Evolutionary conservation across 1,140 invertebrate genomes (phyloP), one percentile per base, ranked within the genome.

Genomic region (Teleopsis dalmanni): DNA sequence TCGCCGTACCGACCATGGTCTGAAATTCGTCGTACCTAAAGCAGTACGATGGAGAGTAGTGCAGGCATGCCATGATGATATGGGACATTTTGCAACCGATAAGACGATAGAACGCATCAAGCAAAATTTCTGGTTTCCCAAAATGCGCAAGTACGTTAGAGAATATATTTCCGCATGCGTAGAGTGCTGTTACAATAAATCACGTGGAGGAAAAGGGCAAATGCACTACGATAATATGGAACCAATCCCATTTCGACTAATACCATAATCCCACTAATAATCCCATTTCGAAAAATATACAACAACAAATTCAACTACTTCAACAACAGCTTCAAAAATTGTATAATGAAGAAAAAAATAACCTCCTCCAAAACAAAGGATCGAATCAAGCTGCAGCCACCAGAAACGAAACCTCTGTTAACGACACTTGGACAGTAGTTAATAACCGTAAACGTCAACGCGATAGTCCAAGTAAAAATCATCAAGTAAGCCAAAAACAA

Each of bases 141-240:
- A 56, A 18, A 47, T 68, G 34, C 40, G 41, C 21, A 35, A 54
- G 29, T 59, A 63, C 31, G 47, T 67, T 7, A 54, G 58, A 19
- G 26, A 48, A 22, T 25, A 37, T 19, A 35, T 50, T 34, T 10
- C 47, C 25, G 23, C 36, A 49, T 59, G 56, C 38, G 19, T 63
- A 23, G 48, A 58, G 47, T 53, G 57, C 40, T 58, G 66, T 16
- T 41, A 43, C 27, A 57, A 50, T 38, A 56, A 47, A 5, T 50
- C 54, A 2, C 18, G 16, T 0, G 47, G n/a, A 13, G 55, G 58
- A 6, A 69, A 60, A 43, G 59, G 57, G 7, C 33, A 41, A 10
- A 33, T 68, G 35, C 47, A 67, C 40, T 54, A 14, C 33, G 59
- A 62, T 21, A 57, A 57, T 25, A 59, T 61, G 35, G 59, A 54